A percentile compares a stretch with the other conserved stretches of the same genome.
phyloP scores from a whole-genome alignment of 23 tunicate species.

The Ciona savignyi region DNA sequence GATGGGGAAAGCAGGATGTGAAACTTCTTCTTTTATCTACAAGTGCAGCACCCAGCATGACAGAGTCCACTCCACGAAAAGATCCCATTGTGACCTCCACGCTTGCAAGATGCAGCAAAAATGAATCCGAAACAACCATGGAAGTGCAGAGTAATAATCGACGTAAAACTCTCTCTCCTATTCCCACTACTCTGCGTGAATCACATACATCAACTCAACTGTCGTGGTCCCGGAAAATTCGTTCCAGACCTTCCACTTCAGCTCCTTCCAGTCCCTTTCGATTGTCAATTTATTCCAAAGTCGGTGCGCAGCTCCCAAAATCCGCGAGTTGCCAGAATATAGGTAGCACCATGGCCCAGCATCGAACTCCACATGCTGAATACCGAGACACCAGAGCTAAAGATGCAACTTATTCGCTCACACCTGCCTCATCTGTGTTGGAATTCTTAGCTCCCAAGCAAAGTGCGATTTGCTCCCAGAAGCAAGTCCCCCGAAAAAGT shows the following conservation, averaged over 20 bases:
- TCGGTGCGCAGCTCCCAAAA: neutral
- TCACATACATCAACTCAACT: neutral
- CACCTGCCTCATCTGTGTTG: constrained; percentile 15
- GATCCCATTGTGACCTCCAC: no score
- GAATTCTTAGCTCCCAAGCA: neutral
- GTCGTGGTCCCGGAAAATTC: neutral
- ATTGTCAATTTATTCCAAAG: neutral
- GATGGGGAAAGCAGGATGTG: neutral
- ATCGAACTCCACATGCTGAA: neutral
- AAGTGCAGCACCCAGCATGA: neutral
- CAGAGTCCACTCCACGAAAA: no score
- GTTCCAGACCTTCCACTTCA: neutral
- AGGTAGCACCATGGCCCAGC: neutral
- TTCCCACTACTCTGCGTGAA: neutral
- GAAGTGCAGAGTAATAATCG: neutral
- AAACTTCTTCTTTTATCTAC: neutral
- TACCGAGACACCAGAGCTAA: neutral
- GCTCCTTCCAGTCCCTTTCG: neutral
- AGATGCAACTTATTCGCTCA: constrained; percentile 3
- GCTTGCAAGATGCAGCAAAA: neutral
- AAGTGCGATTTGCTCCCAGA: neutral
- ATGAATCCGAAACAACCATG: neutral
- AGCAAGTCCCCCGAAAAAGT: neutral
- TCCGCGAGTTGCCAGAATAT: neutral
- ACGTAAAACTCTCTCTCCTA: no score